Evolutionary conservation across 2,797 vertebrate species (phyloP), one percentile per base, ranked within the genome.

Genomic region (Poliocrania exsul): DNA sequence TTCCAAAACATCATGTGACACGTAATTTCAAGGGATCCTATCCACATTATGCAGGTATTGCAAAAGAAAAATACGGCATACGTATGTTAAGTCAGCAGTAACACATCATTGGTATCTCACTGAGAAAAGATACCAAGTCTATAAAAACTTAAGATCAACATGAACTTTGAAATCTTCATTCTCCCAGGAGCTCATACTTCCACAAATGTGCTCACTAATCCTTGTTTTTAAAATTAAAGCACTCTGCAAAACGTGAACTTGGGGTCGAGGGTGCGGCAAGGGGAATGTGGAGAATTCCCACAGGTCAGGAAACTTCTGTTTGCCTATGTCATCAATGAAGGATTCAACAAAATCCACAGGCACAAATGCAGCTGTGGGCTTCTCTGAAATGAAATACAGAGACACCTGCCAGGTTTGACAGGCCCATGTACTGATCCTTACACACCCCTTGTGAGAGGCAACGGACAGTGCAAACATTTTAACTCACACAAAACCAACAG

Each of bases 121-220:
- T 26, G 58, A 74, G 74, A 72, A 93, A 92, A 94, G 89, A 97
- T 93, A 94, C 85, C 86, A 75, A 85, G 94, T 66, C 92, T 90
- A 85, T 88, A 95, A 97, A 93, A 87, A 71, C 90, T 88, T 37
- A 75, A 94, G 54, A 93, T 96, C 90, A 95, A 95, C 92, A 96
- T 96, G 95, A 95, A 95, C 93, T 96, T 94, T 95, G 95, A 95
- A 83, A 83, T 82, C 91, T 58, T 82, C 92, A 85, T 91, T 91
- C 90, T 94, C 89, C 23, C 49, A 89, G 47, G 66, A 92, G 77
- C 85, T 70, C 65, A 31, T 28, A 82, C 71, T 88, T 93, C 64
- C 57, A 25, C 25, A 83, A 86, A 75, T 33, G 38, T 57, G 60
- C 66, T 88, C 58, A 84, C 77, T 64, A 81, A 93, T 88, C 73